phyloP scores from a whole-genome alignment of 2,888 invertebrate species.

The Autographa pulchrina region DNA sequence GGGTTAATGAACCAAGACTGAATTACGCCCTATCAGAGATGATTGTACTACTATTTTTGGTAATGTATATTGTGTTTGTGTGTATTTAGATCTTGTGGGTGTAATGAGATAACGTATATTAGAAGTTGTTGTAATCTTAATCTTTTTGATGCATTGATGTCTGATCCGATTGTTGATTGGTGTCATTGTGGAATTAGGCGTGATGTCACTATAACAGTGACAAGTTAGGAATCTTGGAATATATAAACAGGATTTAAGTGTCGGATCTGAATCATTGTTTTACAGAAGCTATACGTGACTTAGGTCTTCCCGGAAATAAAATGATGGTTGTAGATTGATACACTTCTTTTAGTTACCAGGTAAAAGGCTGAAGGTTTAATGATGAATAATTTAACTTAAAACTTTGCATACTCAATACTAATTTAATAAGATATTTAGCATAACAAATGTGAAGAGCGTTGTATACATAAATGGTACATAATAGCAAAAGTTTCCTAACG shows the following conservation, averaged over 20 bases:
- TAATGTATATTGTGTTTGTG: constrained; percentile 55
- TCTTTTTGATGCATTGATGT: constrained; percentile 10
- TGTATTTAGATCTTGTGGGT: constrained; percentile 29
- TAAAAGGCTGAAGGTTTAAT: background rate
- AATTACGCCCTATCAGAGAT: constrained; percentile 60
- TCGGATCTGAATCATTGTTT: too few relatives aligned
- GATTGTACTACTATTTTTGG: constrained; percentile 65
- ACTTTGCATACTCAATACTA: too few relatives aligned
- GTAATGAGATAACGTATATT: constrained; percentile 3
- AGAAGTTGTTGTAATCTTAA: background rate
- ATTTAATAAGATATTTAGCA: background rate
- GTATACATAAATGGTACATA: background rate
- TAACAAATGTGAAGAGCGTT: background rate
- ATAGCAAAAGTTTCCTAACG: background rate
- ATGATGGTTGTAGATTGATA: background rate
- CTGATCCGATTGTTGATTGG: background rate
- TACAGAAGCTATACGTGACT: too few relatives aligned
- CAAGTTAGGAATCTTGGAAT: background rate
- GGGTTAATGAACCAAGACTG: constrained; percentile 64
- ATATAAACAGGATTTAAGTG: background rate
- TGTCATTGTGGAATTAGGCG: background rate
- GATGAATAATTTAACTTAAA: background rate
- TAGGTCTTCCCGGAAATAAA: too few relatives aligned
- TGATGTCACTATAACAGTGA: constrained; percentile 11
- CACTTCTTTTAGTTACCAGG: background rate